These are phyloP conservation scores for Leptinotarsa tumamoca DNA, from an alignment of 2,888 invertebrate species.

Conservation along the genomic window DNA sequence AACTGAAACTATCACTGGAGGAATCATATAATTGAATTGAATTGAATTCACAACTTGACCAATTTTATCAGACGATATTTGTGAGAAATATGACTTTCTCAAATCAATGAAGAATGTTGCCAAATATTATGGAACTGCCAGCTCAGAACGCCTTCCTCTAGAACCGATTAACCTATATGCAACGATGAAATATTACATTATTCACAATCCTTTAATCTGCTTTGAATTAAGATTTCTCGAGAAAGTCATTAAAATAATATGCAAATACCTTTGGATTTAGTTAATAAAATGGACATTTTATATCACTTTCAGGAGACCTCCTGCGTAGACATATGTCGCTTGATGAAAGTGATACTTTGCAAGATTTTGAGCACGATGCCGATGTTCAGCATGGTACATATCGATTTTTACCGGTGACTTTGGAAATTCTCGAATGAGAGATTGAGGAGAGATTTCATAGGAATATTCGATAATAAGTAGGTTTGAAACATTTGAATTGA, in stretches of 20 bases:
- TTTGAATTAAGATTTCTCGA: conserved; percentile 6
- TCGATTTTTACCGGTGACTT: too few species aligned
- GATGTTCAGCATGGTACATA: too few species aligned
- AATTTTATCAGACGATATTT: background rate
- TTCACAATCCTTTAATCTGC: background rate
- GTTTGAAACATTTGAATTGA: too few species aligned
- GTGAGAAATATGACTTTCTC: background rate
- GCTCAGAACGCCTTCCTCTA: background rate
- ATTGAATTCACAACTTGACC: background rate
- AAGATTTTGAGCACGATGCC: too few species aligned
- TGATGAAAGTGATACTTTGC: background rate
- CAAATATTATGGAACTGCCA: background rate
- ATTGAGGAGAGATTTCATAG: too few species aligned
- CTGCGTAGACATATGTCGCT: background rate
- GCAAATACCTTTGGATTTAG: conserved; percentile 4
- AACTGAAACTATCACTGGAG: too few species aligned
- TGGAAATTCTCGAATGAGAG: too few species aligned
- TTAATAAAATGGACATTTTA: background rate
- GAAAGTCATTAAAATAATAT: background rate
- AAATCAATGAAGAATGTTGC: background rate
- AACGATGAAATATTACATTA: background rate
- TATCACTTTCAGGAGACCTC: conserved; percentile 10
- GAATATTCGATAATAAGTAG: too few species aligned
- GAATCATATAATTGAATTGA: too few species aligned
- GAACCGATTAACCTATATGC: background rate